Conservation (phyloP, 2,888 invertebrate species). For the Drosophila neonasuta region DNA sequence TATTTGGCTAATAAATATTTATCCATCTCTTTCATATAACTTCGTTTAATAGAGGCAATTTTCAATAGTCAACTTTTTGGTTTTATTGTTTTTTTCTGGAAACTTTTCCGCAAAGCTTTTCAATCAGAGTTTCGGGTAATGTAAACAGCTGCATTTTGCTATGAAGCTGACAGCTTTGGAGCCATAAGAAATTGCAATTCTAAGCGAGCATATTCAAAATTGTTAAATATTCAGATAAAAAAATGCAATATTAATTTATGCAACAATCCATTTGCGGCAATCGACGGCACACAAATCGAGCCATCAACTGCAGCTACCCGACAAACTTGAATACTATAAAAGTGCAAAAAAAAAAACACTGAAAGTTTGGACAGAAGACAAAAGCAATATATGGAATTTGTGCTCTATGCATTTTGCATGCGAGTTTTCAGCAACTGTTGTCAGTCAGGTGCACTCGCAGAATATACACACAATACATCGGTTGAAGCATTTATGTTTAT, state of each 20-base stretch:
- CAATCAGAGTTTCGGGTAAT: neutral
- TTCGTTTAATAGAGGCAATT: neutral
- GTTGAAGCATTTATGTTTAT: constrained; percentile 9
- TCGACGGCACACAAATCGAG: constrained; percentile 50
- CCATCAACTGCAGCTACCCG: constrained; percentile 57
- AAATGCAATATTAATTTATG: constrained; percentile 62
- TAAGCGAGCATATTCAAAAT: constrained; percentile 7
- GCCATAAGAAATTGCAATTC: constrained; percentile 1
- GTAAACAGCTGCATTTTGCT: neutral
- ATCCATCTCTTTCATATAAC: no score
- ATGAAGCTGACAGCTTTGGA: constrained; percentile 6
- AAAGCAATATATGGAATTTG: constrained; percentile 46
- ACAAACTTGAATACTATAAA: constrained; percentile 19
- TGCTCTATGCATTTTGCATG: constrained; percentile 61
- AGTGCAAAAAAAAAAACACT: neutral
- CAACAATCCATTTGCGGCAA: constrained; percentile 53
- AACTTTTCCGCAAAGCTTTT: neutral
- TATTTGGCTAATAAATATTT: no score
- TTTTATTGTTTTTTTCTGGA: neutral
- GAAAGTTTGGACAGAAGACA: neutral
- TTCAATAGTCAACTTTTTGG: neutral
- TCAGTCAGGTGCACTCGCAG: constrained; percentile 48
- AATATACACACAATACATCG: constrained; percentile 19
- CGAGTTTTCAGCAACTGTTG: constrained; percentile 62
- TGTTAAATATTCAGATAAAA: constrained; percentile 49